Evolutionary conservation across 2,797 vertebrate species (phyloP).

Genomic region (Scyliorhinus canicula): DNA sequence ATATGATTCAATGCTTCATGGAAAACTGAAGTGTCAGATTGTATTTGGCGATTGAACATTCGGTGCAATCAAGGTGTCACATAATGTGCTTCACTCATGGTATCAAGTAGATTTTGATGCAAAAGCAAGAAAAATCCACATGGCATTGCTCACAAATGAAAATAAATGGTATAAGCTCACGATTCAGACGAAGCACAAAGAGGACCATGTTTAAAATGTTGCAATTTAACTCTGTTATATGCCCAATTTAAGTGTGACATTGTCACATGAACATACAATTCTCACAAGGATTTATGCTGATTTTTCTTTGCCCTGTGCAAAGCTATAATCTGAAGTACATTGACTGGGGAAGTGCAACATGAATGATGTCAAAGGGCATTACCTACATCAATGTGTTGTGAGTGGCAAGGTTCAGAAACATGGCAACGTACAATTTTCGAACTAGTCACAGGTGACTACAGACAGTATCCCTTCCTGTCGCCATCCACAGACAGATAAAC

Average conservation of each 20-base stretch:
- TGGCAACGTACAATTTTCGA: background rate
- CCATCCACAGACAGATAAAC: background rate
- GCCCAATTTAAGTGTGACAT: background rate
- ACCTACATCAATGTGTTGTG: background rate
- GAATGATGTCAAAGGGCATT: background rate
- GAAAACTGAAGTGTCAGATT: background rate
- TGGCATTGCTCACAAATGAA: background rate
- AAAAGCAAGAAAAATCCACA: background rate
- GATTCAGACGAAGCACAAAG: background rate
- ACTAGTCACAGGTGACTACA: background rate
- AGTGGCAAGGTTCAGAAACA: background rate
- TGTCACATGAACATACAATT: background rate
- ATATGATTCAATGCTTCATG: background rate
- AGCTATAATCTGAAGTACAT: background rate
- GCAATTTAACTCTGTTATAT: slow-evolving; percentile 3
- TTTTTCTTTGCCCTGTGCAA: background rate
- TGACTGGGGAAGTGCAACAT: background rate
- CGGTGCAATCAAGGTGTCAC: background rate
- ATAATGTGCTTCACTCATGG: background rate
- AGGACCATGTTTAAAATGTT: background rate
- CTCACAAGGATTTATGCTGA: background rate
- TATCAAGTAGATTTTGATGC: background rate
- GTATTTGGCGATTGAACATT: background rate
- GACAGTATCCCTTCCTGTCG: too few species aligned
- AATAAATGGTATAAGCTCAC: background rate